Evolutionary conservation across 1,140 invertebrate species (phyloP), one percentile per base, ranked within the genome.

Genomic region (Drosophila sturtevanti): DNA sequence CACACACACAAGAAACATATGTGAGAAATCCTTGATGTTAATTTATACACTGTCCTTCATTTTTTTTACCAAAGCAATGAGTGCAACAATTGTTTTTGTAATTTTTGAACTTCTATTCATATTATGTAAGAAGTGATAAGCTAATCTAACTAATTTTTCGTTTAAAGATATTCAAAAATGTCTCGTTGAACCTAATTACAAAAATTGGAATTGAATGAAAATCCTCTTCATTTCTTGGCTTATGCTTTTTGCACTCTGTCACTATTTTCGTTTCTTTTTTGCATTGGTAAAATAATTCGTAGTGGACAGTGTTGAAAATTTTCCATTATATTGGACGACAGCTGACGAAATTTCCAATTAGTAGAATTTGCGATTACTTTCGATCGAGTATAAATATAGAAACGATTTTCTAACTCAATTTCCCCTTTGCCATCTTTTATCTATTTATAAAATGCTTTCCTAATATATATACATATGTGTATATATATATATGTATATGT

Each of bases 261-360:
- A n/a, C n/a, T n/a, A n/a, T n/a, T n/a, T n/a, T n/a, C n/a, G n/a
- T n/a, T 6, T 4, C 27, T n/a, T 37, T 37, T 37, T n/a, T 12
- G 4, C n/a, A 14, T 38, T 38, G 4, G 1, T 14, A 14, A 38
- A 14, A 4, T 1, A 38, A 38, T 44, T 1, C 2, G 0, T 44
- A 14, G 16, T 48, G 41, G 41, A 48, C 10, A 21, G 41, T 48
- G 41, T 48, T 14, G 9, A n/a, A 10, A 48, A 4, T 10, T 21
- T 48, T 48, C n/a, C 11, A 11, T 16, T 18, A 14, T 7, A 0
- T 21, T 14, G 41, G n/a, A 12, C 7, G 11, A 16, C 14, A 16
- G 10, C 9, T 3, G 0, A 27, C 64, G 72, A 68, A 67, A 31
- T 66, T 51, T 41, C 69, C 79, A 81, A 81, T 81, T 81, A 72